These are phyloP conservation scores for Pelusios castaneus DNA, from an alignment of 2,113 vertebrate genomes.

Conservation along the genomic window DNA sequence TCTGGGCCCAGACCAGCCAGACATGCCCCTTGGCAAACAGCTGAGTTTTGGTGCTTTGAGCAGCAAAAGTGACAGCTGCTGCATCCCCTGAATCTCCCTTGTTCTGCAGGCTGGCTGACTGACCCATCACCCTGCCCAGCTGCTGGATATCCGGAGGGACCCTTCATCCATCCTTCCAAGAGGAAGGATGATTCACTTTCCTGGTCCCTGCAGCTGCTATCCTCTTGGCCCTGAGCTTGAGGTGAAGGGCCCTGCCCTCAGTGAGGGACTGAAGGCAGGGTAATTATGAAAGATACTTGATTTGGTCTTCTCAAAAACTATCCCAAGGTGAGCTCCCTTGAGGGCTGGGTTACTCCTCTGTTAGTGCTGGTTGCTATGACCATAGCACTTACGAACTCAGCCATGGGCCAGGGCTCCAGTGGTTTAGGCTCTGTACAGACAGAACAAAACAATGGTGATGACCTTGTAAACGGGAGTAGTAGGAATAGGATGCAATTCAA, in stretches of 20 bases:
- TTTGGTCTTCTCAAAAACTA: not conserved
- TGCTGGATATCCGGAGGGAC: not conserved
- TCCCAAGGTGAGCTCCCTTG: too few species aligned
- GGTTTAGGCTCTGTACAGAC: not conserved
- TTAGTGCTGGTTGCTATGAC: not conserved
- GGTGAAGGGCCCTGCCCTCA: not conserved
- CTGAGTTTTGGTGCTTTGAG: not conserved
- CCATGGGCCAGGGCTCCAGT: too few species aligned
- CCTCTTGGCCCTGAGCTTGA: not conserved
- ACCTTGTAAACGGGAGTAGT: too few species aligned
- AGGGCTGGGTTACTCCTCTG: not conserved
- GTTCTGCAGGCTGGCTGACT: not conserved
- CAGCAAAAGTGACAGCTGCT: not conserved
- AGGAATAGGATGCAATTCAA: too few species aligned
- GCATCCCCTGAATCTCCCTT: not conserved
- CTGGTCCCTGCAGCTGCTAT: not conserved
- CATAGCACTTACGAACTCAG: not conserved
- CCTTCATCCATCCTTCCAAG: not conserved
- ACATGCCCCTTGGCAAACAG: not conserved
- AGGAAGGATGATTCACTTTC: too few species aligned
- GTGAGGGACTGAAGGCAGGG: not conserved
- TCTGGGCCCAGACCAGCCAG: not conserved
- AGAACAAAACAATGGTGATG: not conserved
- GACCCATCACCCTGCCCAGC: not conserved
- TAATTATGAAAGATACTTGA: too few species aligned